Evolutionary conservation across 2,888 invertebrate genomes (phyloP), one percentile per base, ranked within the genome.

Genomic region (Phragmatobia fuliginosa): DNA sequence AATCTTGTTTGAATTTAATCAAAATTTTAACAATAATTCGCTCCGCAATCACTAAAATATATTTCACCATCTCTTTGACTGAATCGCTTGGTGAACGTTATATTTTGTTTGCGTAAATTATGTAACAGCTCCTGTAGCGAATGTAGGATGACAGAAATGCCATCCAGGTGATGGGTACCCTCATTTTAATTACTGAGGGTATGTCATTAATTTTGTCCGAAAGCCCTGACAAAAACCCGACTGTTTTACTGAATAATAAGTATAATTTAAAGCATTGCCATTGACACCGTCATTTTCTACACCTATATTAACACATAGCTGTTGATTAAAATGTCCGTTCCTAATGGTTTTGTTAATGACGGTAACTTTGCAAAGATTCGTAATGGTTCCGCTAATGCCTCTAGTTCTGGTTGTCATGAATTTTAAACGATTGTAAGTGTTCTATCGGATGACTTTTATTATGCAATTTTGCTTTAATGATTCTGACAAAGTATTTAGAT

Each of bases 251-350:
- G 81, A 84, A 78, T 83, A 88, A 90, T 87, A 83, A 75, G 77
- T 68, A 79, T 80, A 87, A 89, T 90, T 91, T 85, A 86, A 89
- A 90, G 88, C 87, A 88, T 88, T 88, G 83, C 79, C 79, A 82
- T 83, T 62, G 45, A 33, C 33, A 78, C 80, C 82, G 77, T 82
- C 78, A 83, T 87, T 85, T 84, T 75, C 82, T 80, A 77, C 83
- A 70, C 63, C 32, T 72, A 61, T 70, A 62, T 68, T 69, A 75
- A 74, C 60, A 61, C 56, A 67, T 74, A 68, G 58, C 68, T 63
- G 69, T 76, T 75, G 72, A 77, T 83, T 83, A 80, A 77, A 82
- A 79, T 68, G 74, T 77, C 70, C 76, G 65, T 28, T 32, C 14
- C 8, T 79, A 84, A 85, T 85, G 80, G 81, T 80, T 82, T 83